A percentile compares a stretch with the other conserved stretches of the same genome.
Evolutionary conservation across 2,888 invertebrate genomes (phyloP).

Genomic region (Pristionchus mayeri): DNA sequence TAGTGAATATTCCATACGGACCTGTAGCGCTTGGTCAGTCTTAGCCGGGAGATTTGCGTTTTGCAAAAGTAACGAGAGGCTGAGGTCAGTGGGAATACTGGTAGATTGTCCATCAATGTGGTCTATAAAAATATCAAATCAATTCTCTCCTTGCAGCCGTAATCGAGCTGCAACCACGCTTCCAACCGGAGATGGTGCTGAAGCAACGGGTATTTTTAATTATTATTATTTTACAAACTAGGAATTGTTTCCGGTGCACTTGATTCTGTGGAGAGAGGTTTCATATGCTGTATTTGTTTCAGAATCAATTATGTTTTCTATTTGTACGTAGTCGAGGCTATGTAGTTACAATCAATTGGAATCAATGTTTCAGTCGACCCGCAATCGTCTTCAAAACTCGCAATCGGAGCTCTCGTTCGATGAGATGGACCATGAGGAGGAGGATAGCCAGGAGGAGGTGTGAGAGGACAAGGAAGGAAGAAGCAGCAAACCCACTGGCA

Average conservation of each 20-base stretch:
- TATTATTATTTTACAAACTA: neutral
- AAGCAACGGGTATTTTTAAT: neutral
- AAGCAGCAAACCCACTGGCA: neutral
- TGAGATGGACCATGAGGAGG: neutral
- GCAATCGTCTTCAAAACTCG: neutral
- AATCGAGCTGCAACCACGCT: slow-evolving; percentile 19
- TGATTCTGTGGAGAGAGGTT: neutral
- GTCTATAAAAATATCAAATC: no score
- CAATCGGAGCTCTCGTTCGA: slow-evolving; percentile 21
- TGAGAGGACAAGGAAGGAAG: neutral
- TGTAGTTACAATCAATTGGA: no score
- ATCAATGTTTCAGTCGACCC: neutral
- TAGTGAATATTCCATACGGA: neutral
- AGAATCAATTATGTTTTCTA: neutral
- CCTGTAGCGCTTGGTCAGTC: neutral
- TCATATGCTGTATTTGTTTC: neutral
- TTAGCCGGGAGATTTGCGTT: neutral
- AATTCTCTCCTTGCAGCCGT: neutral
- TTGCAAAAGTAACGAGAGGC: no score
- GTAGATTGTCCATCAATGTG: neutral
- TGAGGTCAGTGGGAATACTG: neutral
- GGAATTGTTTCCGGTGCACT: neutral
- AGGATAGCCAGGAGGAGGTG: slow-evolving; percentile 36
- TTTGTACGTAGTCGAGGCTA: neutral
- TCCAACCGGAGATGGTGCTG: slow-evolving; percentile 27